Evolutionary conservation across 2,113 vertebrate genomes (phyloP), one percentile per base, ranked within the genome.

Genomic region (Colius striatus): DNA sequence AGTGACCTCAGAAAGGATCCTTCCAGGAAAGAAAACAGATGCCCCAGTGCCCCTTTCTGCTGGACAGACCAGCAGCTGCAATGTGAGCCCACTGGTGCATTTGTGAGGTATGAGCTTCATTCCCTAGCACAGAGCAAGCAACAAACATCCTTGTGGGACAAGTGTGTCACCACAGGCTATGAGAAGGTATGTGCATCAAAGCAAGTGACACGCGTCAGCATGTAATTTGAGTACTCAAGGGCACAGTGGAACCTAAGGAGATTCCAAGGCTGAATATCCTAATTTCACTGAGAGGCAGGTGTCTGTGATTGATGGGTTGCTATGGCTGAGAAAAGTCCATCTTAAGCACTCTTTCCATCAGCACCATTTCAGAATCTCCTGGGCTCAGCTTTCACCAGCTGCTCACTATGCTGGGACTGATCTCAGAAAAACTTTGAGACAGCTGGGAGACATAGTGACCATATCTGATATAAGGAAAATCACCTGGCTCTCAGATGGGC

Each of bases 371-470:
- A 92, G 78, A 87, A 79, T 77, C 60, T 66, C 62, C 41, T 32
- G 26, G 47, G 71, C 25, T 97, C 84, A 91, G 29, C 55, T 97
- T 95, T 95, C 96, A 85, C 23, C 94, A 95, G 89, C 84, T 96
- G 93, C 85, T 91, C 67, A 25, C 63, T 77, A 48, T 58, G 51
- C 45, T 9, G 8, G 41, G 27, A 43, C 36, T 36, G 67, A 38
- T 53, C 51, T 77, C 72, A 91, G 67, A 87, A 91, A 92, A 73
- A 47, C 71, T 76, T 53, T 36, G 50, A 76, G 74, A 82, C 74
- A 92, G 89, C 84, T 95, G 78, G 79, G 41, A 84, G 10, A 84
- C 43, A 11, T 51, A 65, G 25, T 74, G 47, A 32, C 29, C 22
- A 3, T 13, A 29, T 30, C 10, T 62, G 47, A 83, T 16, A 47